A percentile compares a stretch with the other conserved stretches of the same genome.
These are phyloP conservation scores for Ctenopoma kingsleyae DNA, from an alignment of 2,797 vertebrate species.

Conservation along the genomic window DNA sequence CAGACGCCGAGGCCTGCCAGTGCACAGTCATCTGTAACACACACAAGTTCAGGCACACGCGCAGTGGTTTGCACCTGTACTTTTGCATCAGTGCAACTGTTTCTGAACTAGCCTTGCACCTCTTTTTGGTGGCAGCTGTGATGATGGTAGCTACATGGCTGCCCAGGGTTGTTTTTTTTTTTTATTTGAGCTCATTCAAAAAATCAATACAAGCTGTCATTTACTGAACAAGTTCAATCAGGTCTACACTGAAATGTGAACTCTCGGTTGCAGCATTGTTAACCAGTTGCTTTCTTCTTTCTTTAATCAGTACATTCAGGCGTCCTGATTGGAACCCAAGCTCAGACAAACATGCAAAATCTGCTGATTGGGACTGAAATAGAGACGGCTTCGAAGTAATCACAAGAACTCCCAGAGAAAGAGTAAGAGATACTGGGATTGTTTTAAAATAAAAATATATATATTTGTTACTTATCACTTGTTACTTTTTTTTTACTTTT, in stretches of 20 bases:
- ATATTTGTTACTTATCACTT: constrained; percentile 9
- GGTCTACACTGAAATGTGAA: constrained; percentile 50
- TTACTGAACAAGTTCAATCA: constrained; percentile 38
- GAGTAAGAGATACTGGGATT: neutral
- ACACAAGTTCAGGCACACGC: constrained; percentile 2
- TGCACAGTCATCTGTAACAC: constrained; percentile 17
- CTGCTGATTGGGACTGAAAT: constrained; percentile 33
- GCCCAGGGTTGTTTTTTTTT: constrained; percentile 29
- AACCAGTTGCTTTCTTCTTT: neutral
- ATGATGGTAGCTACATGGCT: constrained; percentile 48
- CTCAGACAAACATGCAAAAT: constrained; percentile 20
- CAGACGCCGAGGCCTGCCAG: constrained; percentile 48
- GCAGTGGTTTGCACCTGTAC: constrained; percentile 30
- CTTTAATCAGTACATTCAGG: constrained; percentile 26
- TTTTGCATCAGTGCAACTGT: neutral
- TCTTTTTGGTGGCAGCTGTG: constrained; percentile 1
- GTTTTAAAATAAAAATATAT: constrained; percentile 31
- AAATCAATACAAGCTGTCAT: constrained; percentile 53
- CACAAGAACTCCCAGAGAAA: constrained; percentile 12
- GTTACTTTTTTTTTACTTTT: neutral
- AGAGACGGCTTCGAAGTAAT: constrained; percentile 29
- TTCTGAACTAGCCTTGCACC: constrained; percentile 13
- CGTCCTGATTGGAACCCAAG: constrained; percentile 48
- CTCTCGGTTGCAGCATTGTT: constrained; percentile 22
- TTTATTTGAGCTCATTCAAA: constrained; percentile 33